Evolutionary conservation across 2,888 invertebrate species (phyloP).

Genomic region (Neoascia interrupta): DNA sequence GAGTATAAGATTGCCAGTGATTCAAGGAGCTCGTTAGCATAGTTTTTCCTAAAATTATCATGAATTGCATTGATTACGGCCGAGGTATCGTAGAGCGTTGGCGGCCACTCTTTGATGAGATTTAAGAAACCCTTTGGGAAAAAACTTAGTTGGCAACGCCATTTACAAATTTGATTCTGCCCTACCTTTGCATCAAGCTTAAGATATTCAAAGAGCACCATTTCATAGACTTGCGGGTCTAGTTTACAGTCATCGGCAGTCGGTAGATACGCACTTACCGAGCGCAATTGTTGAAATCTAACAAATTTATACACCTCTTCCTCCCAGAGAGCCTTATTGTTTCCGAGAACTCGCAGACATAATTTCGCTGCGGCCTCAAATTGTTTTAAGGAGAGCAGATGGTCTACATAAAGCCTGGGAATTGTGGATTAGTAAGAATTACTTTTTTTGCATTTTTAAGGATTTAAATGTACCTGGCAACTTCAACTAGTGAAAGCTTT

Average conservation of each 20-base stretch:
- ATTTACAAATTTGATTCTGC: not conserved
- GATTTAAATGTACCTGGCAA: slow-evolving; percentile 74
- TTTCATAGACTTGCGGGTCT: slow-evolving; percentile 93
- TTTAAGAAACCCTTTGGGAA: slow-evolving; percentile 86
- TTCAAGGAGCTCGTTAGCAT: slow-evolving; percentile 89
- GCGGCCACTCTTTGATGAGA: slow-evolving; percentile 93
- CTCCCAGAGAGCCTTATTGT: slow-evolving; percentile 93
- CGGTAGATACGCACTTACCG: slow-evolving; percentile 90
- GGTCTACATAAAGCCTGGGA: slow-evolving; percentile 86
- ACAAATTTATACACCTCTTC: slow-evolving; percentile 95
- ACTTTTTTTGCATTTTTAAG: not conserved
- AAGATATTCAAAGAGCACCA: slow-evolving; percentile 95
- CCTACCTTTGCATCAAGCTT: slow-evolving; percentile 87
- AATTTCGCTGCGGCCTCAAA: slow-evolving; percentile 92
- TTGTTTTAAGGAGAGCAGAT: slow-evolving; percentile 85
- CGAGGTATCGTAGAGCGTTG: slow-evolving; percentile 89
- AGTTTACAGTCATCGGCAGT: slow-evolving; percentile 86
- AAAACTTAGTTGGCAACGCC: not conserved
- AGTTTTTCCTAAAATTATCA: slow-evolving; percentile 87
- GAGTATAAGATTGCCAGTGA: slow-evolving; percentile 94
- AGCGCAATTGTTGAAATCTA: slow-evolving; percentile 88
- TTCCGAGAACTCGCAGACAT: slow-evolving; percentile 90
- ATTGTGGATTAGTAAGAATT: not conserved
- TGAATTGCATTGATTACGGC: slow-evolving; percentile 92
- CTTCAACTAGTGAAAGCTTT: slow-evolving; percentile 74